Conservation (phyloP, 2,797 vertebrate genomes). For the Jordanella pulchra region DNA sequence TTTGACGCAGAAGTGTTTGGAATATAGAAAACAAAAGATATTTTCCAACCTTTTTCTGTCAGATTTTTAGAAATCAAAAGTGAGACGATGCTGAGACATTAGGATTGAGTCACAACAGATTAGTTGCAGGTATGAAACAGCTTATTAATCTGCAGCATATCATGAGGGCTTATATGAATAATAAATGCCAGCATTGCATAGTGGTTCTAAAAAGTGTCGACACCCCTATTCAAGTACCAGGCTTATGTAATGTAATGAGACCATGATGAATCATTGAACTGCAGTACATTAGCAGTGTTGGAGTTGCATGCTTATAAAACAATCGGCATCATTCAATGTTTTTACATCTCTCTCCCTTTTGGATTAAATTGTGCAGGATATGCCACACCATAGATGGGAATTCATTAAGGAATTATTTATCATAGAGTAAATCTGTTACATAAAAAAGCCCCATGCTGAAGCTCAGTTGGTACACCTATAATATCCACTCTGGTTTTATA, state of each 20-base stretch:
- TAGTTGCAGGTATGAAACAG: background rate
- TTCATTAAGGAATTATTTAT: background rate
- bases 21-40: background rate
- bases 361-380: background rate
- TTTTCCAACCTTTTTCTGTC: background rate
- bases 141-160: conserved; percentile 1
- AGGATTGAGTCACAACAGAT: background rate
- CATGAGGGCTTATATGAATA: background rate
- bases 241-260: background rate
- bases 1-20: background rate
- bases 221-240: background rate
- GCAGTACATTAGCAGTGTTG: background rate
- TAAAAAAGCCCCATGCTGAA: background rate
- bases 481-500: background rate
- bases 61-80: background rate
- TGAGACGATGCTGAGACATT: background rate
- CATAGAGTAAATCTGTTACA: background rate
- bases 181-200: background rate
- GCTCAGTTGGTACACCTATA: background rate
- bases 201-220: background rate
- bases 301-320: no score
- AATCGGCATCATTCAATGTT: background rate
- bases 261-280: background rate
- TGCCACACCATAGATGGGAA: background rate
- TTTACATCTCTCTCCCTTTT: background rate